Conservation (phyloP, 2,797 vertebrate genomes). For the Bradypodion pumilum region DNA sequence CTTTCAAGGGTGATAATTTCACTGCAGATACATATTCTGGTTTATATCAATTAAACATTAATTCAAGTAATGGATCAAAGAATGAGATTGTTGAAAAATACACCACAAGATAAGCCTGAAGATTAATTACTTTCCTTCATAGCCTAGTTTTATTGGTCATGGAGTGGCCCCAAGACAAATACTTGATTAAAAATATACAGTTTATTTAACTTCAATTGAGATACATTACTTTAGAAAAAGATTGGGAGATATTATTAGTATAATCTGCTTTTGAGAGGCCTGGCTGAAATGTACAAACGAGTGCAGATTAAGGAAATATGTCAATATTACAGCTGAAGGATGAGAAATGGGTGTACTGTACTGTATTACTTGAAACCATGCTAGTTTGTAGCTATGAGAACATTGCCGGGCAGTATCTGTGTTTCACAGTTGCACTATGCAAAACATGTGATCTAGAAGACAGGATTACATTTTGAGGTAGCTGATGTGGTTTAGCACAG, state of each 20-base stretch:
- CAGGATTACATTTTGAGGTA: background rate
- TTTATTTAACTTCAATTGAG: conserved; percentile 55
- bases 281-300: conserved; percentile 43
- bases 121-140: conserved; percentile 64
- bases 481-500: background rate
- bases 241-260: conserved; percentile 64
- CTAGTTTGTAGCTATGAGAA: conserved; percentile 53
- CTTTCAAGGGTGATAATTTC: conserved; percentile 60
- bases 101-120: conserved; percentile 66
- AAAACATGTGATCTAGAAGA: background rate
- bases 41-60: conserved; percentile 75
- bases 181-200: conserved; percentile 45
- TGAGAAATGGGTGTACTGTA: conserved; percentile 48
- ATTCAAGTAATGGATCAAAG: conserved; percentile 65
- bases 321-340: conserved; percentile 34
- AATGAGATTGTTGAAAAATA: conserved; percentile 62
- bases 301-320: conserved; percentile 20
- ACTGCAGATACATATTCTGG: conserved; percentile 64
- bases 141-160: conserved; percentile 55
- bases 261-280: conserved; percentile 46
- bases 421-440: rapidly evolving
- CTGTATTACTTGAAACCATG: conserved; percentile 52
- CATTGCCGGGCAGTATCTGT: background rate
- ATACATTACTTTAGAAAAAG: conserved; percentile 51
- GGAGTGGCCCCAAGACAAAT: conserved; percentile 61